A percentile compares a stretch with the other conserved stretches of the same genome.
Conservation (phyloP, 2,113 vertebrate species). For the Saccopteryx bilineata region DNA sequence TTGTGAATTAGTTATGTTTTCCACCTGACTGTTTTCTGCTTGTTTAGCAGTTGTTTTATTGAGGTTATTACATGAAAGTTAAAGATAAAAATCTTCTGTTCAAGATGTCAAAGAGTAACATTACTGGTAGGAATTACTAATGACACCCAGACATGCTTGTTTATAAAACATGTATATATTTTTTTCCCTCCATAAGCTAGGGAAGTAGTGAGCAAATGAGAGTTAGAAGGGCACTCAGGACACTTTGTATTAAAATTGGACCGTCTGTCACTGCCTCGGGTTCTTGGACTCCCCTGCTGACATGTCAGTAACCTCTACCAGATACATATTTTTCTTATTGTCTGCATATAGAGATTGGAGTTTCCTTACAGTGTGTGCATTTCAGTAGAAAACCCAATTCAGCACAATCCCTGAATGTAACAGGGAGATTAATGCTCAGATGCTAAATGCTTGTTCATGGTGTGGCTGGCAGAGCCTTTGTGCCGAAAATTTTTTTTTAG, state of each 20-base stretch:
- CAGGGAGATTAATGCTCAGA: not conserved
- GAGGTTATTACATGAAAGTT: not conserved
- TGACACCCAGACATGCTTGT: not conserved
- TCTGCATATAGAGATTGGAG: not conserved
- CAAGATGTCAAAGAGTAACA: not conserved
- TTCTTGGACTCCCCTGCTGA: not conserved
- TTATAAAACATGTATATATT: slow-evolving; percentile 2
- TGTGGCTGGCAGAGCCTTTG: not conserved
- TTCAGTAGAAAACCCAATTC: not conserved
- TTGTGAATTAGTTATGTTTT: not conserved
- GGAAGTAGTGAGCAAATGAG: not conserved
- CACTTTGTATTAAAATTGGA: not conserved
- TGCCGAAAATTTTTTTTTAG: not conserved
- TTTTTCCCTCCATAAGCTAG: slow-evolving; percentile 10
- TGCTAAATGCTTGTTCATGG: not conserved
- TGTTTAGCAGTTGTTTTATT: not conserved
- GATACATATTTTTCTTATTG: not conserved
- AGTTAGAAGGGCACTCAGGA: not conserved
- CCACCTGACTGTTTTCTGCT: not conserved
- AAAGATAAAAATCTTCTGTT: slow-evolving; percentile 39
- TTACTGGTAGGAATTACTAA: not conserved
- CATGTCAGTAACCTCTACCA: slow-evolving; percentile 2
- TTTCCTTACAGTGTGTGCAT: not conserved
- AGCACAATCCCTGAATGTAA: not conserved
- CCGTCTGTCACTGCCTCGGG: not conserved